Conservation (phyloP, 1,140 invertebrate genomes). For the Drosophila pachea region DNA sequence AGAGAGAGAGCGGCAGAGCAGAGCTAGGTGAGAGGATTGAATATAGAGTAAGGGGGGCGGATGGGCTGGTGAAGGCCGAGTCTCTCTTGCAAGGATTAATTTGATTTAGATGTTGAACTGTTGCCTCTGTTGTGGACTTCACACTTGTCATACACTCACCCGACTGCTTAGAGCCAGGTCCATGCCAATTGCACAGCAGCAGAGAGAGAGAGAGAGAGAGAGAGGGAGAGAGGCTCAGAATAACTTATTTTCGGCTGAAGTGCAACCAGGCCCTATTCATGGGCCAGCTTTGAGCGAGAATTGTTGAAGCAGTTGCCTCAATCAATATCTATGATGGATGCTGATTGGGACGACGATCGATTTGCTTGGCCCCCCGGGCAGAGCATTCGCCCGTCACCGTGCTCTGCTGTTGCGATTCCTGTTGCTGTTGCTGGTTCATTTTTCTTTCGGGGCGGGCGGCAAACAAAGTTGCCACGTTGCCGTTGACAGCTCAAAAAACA, state of each 20-base stretch:
- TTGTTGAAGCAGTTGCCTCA: no score
- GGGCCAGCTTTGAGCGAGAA: no score
- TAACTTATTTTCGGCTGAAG: background rate
- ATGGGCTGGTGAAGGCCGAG: no score
- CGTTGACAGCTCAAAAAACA: constrained; percentile 67
- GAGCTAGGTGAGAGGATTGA: no score
- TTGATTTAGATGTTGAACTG: constrained; percentile 76
- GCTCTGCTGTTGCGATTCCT: constrained; percentile 26
- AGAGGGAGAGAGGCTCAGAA: no score
- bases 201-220: no score
- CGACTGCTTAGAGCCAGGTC: constrained; percentile 12
- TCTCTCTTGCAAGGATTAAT: constrained; percentile 58
- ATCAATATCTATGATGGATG: no score
- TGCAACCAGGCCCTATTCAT: no score
- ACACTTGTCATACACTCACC: constrained; percentile 42
- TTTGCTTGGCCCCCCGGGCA: background rate
- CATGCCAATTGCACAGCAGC: constrained; percentile 1
- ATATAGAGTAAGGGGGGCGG: no score
- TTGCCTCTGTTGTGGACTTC: constrained; percentile 38
- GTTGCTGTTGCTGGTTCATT: constrained; percentile 47
- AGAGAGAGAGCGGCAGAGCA: no score
- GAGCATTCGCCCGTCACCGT: constrained; percentile 11
- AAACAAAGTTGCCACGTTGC: constrained; percentile 67
- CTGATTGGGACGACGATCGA: no score
- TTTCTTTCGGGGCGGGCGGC: constrained; percentile 22